phyloP scores from a whole-genome alignment of 1,140 invertebrate genomes.

The Bombus breviceps region DNA sequence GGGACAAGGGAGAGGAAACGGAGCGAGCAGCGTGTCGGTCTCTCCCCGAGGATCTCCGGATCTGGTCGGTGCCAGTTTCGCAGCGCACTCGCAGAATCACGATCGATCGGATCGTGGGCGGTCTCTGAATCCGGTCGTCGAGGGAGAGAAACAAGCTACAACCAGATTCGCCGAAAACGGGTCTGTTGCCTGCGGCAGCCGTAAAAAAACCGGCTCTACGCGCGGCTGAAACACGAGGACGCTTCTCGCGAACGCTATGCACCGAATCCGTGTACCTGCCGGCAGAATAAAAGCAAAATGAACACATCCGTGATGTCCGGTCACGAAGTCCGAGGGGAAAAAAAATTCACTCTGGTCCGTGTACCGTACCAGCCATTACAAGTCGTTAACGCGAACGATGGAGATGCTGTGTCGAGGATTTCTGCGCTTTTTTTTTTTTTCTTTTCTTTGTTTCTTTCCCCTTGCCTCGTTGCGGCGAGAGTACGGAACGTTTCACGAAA shows the following conservation, averaged over 20 bases:
- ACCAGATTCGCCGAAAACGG: constrained; percentile 72
- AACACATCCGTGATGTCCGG: constrained; percentile 41
- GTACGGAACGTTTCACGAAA: neutral
- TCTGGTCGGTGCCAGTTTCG: constrained; percentile 20
- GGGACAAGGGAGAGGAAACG: constrained; percentile 18
- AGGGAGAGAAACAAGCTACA: constrained; percentile 14
- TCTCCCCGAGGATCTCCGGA: constrained; percentile 13
- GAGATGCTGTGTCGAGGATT: neutral
- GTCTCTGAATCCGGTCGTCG: constrained; percentile 49
- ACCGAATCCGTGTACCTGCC: constrained; percentile 53
- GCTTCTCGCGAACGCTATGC: constrained; percentile 29
- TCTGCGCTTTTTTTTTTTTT: neutral
- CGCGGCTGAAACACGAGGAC: constrained; percentile 71
- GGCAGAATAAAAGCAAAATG: constrained; percentile 1
- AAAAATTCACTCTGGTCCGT: constrained; percentile 45
- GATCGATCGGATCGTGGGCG: constrained; percentile 67
- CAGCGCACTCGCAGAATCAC: constrained; percentile 38
- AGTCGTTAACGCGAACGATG: constrained; percentile 46
- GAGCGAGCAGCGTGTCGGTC: neutral
- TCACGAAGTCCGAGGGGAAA: constrained; percentile 16
- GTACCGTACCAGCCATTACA: constrained; percentile 46
- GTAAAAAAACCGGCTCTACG: constrained; percentile 71
- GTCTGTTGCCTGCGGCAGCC: constrained; percentile 44
- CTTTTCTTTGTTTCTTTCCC: neutral
- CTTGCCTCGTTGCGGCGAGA: neutral